Conservation (phyloP, 2,888 invertebrate genomes). For the Octodonta nipae region DNA sequence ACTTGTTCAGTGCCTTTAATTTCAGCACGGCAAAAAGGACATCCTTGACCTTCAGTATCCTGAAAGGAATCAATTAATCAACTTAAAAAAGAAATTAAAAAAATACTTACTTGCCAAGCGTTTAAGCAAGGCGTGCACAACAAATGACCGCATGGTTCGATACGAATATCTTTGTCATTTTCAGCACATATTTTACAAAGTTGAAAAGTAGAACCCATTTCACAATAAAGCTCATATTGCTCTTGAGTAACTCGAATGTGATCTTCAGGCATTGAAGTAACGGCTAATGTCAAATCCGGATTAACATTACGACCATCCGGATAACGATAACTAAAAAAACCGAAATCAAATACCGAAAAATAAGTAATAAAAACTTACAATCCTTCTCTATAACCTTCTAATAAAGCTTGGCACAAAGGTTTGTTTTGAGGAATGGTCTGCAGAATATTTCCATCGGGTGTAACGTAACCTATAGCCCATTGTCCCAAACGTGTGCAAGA, state of each 20-base stretch:
- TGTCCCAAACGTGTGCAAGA: conserved; percentile 97
- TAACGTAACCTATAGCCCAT: conserved; percentile 99
- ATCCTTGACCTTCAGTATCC: conserved; percentile 58
- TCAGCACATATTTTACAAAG: conserved; percentile 99
- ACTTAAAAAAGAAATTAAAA: too few relatives aligned
- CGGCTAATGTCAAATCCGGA: conserved; percentile 90
- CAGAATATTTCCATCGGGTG: conserved; percentile 92
- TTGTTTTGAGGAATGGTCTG: conserved; percentile 99
- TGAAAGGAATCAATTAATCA: conserved; percentile 63
- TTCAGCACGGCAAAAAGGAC: conserved; percentile 99
- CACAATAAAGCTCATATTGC: conserved; percentile 97
- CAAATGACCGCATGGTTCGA: conserved; percentile 98
- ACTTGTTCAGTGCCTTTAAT: conserved; percentile 99
- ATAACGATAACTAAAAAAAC: conserved; percentile 70
- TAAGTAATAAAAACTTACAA: too few relatives aligned
- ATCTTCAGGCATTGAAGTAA: conserved; percentile 92
- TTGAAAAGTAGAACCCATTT: conserved; percentile 99
- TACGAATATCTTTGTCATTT: conserved; percentile 96
- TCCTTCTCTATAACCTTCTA: conserved; percentile 94
- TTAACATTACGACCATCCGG: conserved; percentile 92
- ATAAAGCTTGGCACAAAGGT: conserved; percentile 90
- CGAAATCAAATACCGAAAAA: too few relatives aligned
- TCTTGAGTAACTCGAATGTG: conserved; percentile 96
- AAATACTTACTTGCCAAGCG: conserved; percentile 99
- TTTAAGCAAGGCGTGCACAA: conserved; percentile 94